Evolutionary conservation across 1,140 invertebrate species (phyloP), one percentile per base, ranked within the genome.

Genomic region (Penaeus vannamei): DNA sequence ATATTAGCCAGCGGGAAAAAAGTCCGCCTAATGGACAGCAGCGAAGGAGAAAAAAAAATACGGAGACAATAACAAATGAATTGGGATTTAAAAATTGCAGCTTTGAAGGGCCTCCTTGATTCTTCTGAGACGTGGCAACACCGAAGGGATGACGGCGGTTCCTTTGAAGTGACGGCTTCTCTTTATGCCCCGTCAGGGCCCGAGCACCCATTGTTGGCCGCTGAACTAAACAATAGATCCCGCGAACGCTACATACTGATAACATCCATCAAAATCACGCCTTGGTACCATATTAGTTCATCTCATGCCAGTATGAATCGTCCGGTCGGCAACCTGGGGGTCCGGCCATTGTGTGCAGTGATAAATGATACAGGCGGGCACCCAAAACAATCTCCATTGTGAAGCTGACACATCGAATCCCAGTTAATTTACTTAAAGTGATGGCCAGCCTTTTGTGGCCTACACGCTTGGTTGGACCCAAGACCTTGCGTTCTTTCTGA

Each of bases 371-470:
- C 89, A 79, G 79, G 85, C 77, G 85, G 79, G 84, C 77, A 90
- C 61, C 89, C 89, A 85, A 90, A 90, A 90, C 89, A 90, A 86
- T 86, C 76, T 60, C 89, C 89, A 80, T 90, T 90, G 89, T 90
- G 77, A 32, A 29, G 20, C 84, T 90, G 89, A 90, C 89, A 90
- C 89, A 81, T 85, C 79, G 89, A 90, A 90, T 86, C 89, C 80
- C 61, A 59, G 89, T 90, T 90, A 90, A 90, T 90, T 90, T 90
- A 90, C 84, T 90, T 85, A 85, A 90, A 90, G 89, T 86, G 89
- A 90, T 86, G 89, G 84, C 77, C 61, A 81, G 64, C 62, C 89
- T 90, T 90, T 90, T 90, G 89, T 90, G 81, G 81, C 66, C 87
- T 77, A 61, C 53, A 84, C 80, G 87, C 87, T 46, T 72, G 60